Conservation (phyloP, 1,140 invertebrate genomes). For the Hermetia illucens region DNA sequence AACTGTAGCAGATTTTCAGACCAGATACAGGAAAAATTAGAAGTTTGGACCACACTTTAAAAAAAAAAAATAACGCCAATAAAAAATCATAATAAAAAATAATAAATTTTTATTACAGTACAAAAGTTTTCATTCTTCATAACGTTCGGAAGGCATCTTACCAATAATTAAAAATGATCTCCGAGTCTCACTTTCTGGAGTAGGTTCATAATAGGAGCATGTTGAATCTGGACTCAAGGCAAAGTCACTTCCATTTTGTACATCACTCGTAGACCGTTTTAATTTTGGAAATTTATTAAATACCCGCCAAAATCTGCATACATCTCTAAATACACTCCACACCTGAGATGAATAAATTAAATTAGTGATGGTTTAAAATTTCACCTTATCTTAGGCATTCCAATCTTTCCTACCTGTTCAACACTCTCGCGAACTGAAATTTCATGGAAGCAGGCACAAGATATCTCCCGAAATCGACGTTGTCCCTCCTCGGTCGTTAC, state of each 20-base stretch:
- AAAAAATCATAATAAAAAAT: no score
- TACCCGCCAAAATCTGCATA: constrained; percentile 50
- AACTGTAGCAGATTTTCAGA: no score
- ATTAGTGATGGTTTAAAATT: background rate
- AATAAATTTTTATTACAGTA: no score
- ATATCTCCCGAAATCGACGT: constrained; percentile 56
- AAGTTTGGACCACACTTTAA: no score
- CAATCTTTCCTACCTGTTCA: constrained; percentile 42
- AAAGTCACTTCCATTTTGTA: constrained; percentile 18
- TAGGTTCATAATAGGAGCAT: constrained; percentile 22
- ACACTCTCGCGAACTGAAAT: constrained; percentile 69
- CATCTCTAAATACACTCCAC: constrained; percentile 48
- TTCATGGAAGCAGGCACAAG: constrained; percentile 69
- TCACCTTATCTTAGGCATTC: background rate
- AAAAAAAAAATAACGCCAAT: no score
- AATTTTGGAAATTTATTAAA: constrained; percentile 46
- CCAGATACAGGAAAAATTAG: no score
- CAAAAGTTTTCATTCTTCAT: no score
- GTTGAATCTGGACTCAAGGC: constrained; percentile 19
- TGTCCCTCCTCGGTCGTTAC: constrained; percentile 55
- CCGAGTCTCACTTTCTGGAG: constrained; percentile 14
- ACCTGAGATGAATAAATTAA: constrained; percentile 34
- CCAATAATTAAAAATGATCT: constrained; percentile 21
- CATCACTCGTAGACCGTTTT: constrained; percentile 40
- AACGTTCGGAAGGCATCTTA: no score